A percentile compares a stretch with the other conserved stretches of the same genome.
Conservation (phyloP, 2,888 invertebrate species). For the Heliconius charithonia region DNA sequence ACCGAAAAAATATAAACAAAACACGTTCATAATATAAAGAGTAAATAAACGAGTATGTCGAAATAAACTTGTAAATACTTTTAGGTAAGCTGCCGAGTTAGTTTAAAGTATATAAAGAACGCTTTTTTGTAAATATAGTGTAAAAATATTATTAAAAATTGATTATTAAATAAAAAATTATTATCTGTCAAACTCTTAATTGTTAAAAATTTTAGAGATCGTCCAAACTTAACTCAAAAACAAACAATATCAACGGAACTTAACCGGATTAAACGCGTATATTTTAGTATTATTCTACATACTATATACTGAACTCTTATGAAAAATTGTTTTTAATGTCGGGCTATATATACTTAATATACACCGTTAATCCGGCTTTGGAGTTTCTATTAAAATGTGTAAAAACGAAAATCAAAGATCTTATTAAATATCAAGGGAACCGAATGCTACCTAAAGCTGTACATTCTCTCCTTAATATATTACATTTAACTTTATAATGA, state of each 20-base stretch:
- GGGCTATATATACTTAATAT: too few relatives aligned
- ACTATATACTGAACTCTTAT: too few relatives aligned
- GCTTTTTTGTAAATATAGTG: conserved; percentile 28
- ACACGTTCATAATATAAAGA: conserved; percentile 5
- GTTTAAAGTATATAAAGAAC: conserved; percentile 31
- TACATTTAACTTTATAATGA: conserved; percentile 43
- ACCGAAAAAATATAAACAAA: conserved; percentile 9
- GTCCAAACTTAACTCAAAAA: conserved; percentile 37
- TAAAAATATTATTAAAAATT: conserved; percentile 30
- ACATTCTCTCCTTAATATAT: conserved; percentile 39
- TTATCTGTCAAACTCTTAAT: conserved; percentile 29
- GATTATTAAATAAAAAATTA: conserved; percentile 20
- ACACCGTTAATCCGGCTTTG: too few relatives aligned
- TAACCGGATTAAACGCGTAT: neutral
- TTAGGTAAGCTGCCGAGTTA: conserved; percentile 39
- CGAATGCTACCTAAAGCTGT: conserved; percentile 36
- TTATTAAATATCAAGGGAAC: conserved; percentile 23
- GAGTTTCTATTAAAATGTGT: neutral
- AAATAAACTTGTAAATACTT: conserved; percentile 27
- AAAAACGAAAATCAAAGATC: neutral
- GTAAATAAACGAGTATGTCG: conserved; percentile 27
- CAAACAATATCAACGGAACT: conserved; percentile 23
- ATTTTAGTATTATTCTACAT: neutral
- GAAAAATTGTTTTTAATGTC: too few relatives aligned
- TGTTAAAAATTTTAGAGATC: conserved; percentile 34